phyloP scores from a whole-genome alignment of 1,140 invertebrate genomes.

The Aradophagus sp. region DNA sequence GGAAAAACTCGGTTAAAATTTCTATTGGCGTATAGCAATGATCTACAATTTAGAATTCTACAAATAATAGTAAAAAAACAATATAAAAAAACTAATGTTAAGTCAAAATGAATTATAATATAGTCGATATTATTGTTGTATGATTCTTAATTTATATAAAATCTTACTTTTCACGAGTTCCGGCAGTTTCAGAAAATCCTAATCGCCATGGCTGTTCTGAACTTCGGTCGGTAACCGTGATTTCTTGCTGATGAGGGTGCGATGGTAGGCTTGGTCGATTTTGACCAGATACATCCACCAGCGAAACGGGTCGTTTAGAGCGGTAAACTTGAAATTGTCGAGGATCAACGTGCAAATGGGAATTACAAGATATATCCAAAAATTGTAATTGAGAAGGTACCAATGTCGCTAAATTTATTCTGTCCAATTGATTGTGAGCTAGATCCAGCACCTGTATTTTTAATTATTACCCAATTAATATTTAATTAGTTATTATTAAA shows the following conservation, averaged over 20 bases:
- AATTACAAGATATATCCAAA: constrained; percentile 88
- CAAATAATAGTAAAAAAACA: no score
- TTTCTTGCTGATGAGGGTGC: constrained; percentile 78
- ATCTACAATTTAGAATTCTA: no score
- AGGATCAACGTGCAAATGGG: constrained; percentile 85
- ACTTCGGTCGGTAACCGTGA: constrained; percentile 75
- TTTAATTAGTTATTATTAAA: constrained; percentile 8
- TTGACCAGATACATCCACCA: constrained; percentile 88
- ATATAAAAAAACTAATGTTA: no score
- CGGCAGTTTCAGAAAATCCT: constrained; percentile 90
- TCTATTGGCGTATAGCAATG: no score
- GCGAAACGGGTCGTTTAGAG: constrained; percentile 84
- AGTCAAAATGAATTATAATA: no score
- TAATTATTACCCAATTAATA: neutral
- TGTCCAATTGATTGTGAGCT: constrained; percentile 88
- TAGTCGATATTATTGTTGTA: no score
- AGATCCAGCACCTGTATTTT: constrained; percentile 82
- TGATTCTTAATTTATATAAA: no score
- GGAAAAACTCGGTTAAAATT: no score
- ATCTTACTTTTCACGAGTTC: constrained; percentile 79
- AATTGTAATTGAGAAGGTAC: constrained; percentile 88
- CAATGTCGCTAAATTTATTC: constrained; percentile 82
- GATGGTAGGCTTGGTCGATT: constrained; percentile 80
- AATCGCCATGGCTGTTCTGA: constrained; percentile 82
- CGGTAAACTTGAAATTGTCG: constrained; percentile 86